Base-by-base conservation (phyloP, 2,113 vertebrate species). In the Kryptolebias marmoratus region DNA sequence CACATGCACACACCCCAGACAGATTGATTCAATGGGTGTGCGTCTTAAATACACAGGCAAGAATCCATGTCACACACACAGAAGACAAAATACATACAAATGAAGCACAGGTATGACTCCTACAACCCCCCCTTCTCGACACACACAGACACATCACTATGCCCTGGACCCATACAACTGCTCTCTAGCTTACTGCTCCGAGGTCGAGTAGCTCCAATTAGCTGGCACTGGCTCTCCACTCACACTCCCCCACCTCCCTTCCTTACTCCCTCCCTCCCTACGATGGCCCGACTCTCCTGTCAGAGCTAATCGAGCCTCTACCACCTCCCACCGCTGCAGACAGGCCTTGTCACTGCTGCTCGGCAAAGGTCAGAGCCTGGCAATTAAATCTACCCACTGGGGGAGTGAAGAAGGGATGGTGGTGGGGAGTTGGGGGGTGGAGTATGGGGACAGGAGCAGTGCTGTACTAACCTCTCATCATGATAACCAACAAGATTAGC, bases 161-260 rank as follows among this genome's bases (percentile, higher is more conserved):
- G 71, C 68, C 80, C 65, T 27, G 1, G 77, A 77, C 73, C 66
- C 74, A 63, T 82, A 70, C n/a, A 68, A 80, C 81, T 32, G 57
- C 80, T 82, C 64, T 80, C 75, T 63, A 73, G 72, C 87, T 78
- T 82, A 80, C 75, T 86, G 80, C 89, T 85, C 74, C 22, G 72
- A 91, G 89, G 88, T 86, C 68, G 90, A 86, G 88, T 73, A 82
- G 70, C 87, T 90, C 91, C 91, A 93, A 94, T 94, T 94, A 94
- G 89, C 85, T 39, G 39, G 53, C 57, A 53, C 75, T 85, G 77
- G 65, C 80, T 77, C 77, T 82, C 66, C 66, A 31, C 59, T 75
- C 68, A 1, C 72, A 11, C 1, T 32, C 12, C n/a, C 14, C 55
- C 30, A 36, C 31, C 75, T 42, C 31, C 11, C 73, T 60, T 3